Conservation (phyloP, 2,797 vertebrate species). For the Clarias platycephalus region DNA sequence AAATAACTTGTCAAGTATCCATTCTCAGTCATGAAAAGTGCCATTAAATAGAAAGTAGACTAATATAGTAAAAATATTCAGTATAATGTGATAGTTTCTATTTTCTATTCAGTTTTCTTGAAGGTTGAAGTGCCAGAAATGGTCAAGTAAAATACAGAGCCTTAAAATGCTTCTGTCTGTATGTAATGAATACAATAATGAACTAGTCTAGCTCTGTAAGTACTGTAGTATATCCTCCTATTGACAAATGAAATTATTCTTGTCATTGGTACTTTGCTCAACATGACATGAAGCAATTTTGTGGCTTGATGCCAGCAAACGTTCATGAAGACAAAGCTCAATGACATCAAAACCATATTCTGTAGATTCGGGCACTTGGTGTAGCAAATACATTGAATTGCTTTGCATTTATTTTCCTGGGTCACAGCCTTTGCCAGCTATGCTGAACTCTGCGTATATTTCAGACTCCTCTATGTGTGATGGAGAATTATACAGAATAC, state of each 20-base stretch:
- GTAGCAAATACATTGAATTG: neutral
- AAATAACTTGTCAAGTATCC: neutral
- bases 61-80: neutral
- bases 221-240: neutral
- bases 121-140: neutral
- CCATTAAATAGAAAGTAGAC: neutral
- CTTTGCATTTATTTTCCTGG: neutral
- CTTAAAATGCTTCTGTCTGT: neutral
- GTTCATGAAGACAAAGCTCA: neutral
- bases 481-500: constrained; percentile 9
- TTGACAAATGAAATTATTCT: constrained; percentile 12
- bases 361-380: neutral
- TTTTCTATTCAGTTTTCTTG: neutral
- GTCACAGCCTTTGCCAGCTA: neutral
- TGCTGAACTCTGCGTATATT: neutral
- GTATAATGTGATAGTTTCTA: neutral
- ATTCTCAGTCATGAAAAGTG: neutral
- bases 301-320: neutral
- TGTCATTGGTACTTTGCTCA: constrained; percentile 6
- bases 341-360: constrained; percentile 13
- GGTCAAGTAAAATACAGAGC: neutral
- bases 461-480: neutral
- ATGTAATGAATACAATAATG: constrained; percentile 1
- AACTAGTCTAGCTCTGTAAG: neutral
- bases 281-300: constrained; percentile 3